These are phyloP conservation scores for Drosophila serrata DNA, from an alignment of 1,140 invertebrate genomes.

Conservation along the genomic window DNA sequence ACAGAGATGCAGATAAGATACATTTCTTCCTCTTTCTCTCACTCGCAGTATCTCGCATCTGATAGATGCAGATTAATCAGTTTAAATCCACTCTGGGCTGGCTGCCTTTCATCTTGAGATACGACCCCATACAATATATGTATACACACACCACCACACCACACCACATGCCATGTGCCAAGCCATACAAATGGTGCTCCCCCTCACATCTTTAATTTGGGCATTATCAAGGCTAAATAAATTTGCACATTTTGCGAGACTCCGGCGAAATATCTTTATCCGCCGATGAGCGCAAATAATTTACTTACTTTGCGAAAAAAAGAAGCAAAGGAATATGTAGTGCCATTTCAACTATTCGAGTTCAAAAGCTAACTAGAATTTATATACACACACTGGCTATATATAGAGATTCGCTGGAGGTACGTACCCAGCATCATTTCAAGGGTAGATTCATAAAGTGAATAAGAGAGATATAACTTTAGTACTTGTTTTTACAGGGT, in stretches of 20 bases:
- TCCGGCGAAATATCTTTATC: conserved; percentile 46
- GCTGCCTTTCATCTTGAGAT: conserved; percentile 43
- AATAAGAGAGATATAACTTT: neutral
- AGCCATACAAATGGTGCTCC: conserved; percentile 48
- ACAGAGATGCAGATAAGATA: conserved; percentile 36
- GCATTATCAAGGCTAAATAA: conserved; percentile 77
- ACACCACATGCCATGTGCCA: conserved; percentile 42
- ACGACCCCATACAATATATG: conserved; percentile 6
- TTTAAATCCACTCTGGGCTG: conserved; percentile 42
- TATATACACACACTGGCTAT: conserved; percentile 27
- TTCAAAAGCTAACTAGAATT: conserved; percentile 57
- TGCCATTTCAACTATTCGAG: conserved; percentile 46
- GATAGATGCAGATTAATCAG: conserved; percentile 57
- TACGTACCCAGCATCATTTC: neutral
- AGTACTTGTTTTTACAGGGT: conserved; percentile 2
- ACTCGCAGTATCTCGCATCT: conserved; percentile 3
- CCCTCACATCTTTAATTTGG: conserved; percentile 59
- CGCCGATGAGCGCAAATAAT: conserved; percentile 53
- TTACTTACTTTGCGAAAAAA: conserved; percentile 63
- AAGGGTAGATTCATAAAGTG: conserved; percentile 12
- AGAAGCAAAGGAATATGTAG: conserved; percentile 22
- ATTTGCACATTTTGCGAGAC: conserved; percentile 68
- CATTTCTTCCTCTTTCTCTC: neutral
- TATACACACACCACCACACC: neutral
- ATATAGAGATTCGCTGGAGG: conserved; percentile 19